These are phyloP conservation scores for Hybognathus amarus DNA, from an alignment of 2,797 vertebrate genomes.

Conservation along the genomic window DNA sequence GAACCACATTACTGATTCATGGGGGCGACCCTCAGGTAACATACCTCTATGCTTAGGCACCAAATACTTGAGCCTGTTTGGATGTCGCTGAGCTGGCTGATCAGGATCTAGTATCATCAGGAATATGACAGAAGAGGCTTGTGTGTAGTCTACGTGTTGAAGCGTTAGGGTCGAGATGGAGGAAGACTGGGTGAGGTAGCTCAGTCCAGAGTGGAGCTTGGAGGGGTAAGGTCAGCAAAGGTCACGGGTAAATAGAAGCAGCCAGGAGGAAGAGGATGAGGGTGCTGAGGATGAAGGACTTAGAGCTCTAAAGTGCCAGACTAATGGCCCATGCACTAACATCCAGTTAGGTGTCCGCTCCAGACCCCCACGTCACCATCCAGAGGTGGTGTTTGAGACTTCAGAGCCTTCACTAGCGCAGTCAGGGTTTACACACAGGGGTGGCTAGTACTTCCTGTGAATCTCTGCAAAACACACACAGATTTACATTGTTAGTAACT, in stretches of 20 bases:
- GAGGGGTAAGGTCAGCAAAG: constrained; percentile 20
- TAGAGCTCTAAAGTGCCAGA: constrained; percentile 68
- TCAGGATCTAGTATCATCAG: constrained; percentile 42
- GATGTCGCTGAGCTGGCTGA: constrained; percentile 47
- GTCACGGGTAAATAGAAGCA: constrained; percentile 56
- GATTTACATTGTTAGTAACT: not conserved
- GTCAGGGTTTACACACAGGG: constrained; percentile 76
- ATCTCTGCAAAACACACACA: constrained; percentile 75
- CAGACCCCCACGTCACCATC: constrained; percentile 26
- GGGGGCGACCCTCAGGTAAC: constrained; percentile 13
- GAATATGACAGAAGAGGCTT: constrained; percentile 46
- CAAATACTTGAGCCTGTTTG: constrained; percentile 41
- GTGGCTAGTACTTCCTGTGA: constrained; percentile 74
- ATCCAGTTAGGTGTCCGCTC: constrained; percentile 39
- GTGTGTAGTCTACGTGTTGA: constrained; percentile 23
- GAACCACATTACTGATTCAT: constrained; percentile 16
- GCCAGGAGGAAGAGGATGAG: constrained; percentile 69
- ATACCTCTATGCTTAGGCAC: constrained; percentile 39
- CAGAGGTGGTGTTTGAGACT: constrained; percentile 53
- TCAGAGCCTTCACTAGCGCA: constrained; percentile 55
- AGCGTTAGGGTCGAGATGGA: constrained; percentile 60
- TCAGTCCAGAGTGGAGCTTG: constrained; percentile 67
- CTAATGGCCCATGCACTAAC: constrained; percentile 64
- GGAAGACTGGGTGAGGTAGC: constrained; percentile 80
- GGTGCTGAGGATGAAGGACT: constrained; percentile 65